Evolutionary conservation across 2,888 invertebrate species (phyloP).

Genomic region (Cabera pusaria): DNA sequence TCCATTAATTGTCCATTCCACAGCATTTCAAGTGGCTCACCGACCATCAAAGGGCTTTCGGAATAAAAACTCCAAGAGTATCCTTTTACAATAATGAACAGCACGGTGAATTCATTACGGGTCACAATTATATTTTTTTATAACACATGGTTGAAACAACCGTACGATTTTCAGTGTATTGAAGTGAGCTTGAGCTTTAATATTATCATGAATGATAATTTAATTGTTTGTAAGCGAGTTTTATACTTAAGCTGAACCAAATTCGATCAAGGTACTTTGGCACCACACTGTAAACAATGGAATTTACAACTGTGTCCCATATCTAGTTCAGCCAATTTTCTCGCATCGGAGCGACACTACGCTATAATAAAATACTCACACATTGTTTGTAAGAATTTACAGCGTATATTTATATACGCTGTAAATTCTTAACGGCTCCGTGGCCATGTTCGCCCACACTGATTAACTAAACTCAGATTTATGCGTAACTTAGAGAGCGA

Average conservation of each 20-base stretch:
- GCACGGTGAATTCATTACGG: conserved; percentile 4
- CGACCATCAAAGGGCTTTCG: conserved; percentile 36
- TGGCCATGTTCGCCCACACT: conserved; percentile 73
- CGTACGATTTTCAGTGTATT: too few species aligned
- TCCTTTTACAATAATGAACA: conserved; percentile 19
- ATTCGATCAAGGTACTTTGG: too few species aligned
- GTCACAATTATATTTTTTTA: too few species aligned
- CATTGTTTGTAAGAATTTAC: conserved; percentile 49
- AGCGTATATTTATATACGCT: conserved; percentile 44
- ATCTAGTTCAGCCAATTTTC: conserved; percentile 17
- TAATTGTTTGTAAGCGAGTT: too few species aligned
- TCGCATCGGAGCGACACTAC: conserved; percentile 18
- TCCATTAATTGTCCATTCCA: conserved; percentile 56
- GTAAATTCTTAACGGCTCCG: conserved; percentile 63
- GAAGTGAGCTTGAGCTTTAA: too few species aligned
- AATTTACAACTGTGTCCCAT: conserved; percentile 10
- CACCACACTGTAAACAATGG: conserved; percentile 4
- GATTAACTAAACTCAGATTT: conserved; percentile 77
- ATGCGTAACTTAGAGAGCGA: conserved; percentile 65
- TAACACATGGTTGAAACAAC: too few species aligned
- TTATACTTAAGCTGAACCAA: too few species aligned
- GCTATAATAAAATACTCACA: too few species aligned
- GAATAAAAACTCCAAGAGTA: conserved; percentile 32
- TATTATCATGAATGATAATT: too few species aligned
- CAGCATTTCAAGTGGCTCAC: conserved; percentile 47